phyloP scores from a whole-genome alignment of 2,113 vertebrate genomes.

The Pseudorasbora parva region DNA sequence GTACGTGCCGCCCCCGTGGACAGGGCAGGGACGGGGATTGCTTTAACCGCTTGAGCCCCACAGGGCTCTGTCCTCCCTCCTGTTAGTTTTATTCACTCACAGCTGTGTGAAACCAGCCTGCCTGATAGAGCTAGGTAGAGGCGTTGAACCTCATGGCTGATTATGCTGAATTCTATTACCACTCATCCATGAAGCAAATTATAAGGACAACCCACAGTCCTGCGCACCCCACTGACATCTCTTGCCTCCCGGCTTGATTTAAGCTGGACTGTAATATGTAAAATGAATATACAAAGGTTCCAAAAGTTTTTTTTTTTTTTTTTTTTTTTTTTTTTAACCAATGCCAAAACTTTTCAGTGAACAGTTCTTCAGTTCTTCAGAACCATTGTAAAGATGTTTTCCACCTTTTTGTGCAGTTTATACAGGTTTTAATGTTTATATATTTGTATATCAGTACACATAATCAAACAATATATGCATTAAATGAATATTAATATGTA shows the following conservation, averaged over 20 bases:
- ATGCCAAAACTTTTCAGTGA: too few species aligned
- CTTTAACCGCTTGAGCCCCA: conserved; percentile 17
- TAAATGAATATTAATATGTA: not conserved
- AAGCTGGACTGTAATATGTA: conserved; percentile 14
- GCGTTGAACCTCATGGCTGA: conserved; percentile 63
- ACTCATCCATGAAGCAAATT: conserved; percentile 68
- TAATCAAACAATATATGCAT: not conserved
- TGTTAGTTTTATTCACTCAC: conserved; percentile 44
- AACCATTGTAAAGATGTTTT: too few species aligned
- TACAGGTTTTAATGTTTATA: not conserved
- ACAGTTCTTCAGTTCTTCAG: too few species aligned
- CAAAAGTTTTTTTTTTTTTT: too few species aligned
- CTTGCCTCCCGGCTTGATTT: conserved; percentile 15
- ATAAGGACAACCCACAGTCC: conserved; percentile 61
- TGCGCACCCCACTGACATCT: conserved; percentile 15
- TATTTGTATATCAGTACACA: not conserved
- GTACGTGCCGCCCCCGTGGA: not conserved
- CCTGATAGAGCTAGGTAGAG: conserved; percentile 51
- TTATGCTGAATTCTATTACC: conserved; percentile 74
- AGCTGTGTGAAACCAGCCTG: conserved; percentile 33
- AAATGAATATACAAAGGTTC: too few species aligned
- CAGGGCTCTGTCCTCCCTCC: conserved; percentile 27
- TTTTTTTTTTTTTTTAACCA: too few species aligned
- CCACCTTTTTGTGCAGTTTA: too few species aligned
- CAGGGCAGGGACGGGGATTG: conserved; percentile 2